Conservation (phyloP, 2,888 invertebrate genomes). For the Heteromyza rotundicornis region DNA sequence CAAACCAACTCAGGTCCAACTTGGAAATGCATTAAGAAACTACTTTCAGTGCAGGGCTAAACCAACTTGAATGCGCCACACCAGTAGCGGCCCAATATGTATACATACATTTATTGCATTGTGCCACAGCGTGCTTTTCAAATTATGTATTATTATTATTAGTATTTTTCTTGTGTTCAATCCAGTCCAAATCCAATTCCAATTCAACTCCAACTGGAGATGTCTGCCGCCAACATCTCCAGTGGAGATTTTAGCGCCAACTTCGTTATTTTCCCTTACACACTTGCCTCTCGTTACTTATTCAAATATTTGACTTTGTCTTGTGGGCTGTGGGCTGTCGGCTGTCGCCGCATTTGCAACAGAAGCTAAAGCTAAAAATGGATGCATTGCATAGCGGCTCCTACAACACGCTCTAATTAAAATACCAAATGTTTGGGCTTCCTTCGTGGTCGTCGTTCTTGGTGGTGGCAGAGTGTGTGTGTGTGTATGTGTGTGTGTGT, state of each 20-base stretch:
- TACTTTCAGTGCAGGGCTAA: no score
- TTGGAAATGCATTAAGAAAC: background rate
- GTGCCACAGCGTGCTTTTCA: conserved; percentile 8
- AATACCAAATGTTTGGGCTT: conserved; percentile 32
- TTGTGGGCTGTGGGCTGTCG: no score
- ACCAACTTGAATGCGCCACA: no score
- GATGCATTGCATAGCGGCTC: background rate
- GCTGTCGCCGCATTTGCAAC: conserved; percentile 10
- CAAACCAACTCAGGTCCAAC: background rate
- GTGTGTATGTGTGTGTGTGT: no score
- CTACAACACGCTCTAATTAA: conserved; percentile 36
- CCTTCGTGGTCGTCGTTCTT: background rate
- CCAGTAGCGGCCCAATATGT: conserved; percentile 18
- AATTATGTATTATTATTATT: conserved; percentile 5
- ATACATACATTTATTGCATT: conserved; percentile 24
- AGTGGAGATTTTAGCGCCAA: conserved; percentile 34
- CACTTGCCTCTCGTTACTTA: conserved; percentile 23
- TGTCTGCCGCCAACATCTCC: conserved; percentile 18
- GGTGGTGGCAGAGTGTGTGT: no score
- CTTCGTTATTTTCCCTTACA: conserved; percentile 10
- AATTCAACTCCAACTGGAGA: no score
- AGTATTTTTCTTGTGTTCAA: background rate
- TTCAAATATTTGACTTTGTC: conserved; percentile 24
- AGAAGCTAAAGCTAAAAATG: conserved; percentile 25
- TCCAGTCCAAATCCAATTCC: no score